Evolutionary conservation across 2,797 vertebrate species (phyloP).

Genomic region (Lutra lutra): DNA sequence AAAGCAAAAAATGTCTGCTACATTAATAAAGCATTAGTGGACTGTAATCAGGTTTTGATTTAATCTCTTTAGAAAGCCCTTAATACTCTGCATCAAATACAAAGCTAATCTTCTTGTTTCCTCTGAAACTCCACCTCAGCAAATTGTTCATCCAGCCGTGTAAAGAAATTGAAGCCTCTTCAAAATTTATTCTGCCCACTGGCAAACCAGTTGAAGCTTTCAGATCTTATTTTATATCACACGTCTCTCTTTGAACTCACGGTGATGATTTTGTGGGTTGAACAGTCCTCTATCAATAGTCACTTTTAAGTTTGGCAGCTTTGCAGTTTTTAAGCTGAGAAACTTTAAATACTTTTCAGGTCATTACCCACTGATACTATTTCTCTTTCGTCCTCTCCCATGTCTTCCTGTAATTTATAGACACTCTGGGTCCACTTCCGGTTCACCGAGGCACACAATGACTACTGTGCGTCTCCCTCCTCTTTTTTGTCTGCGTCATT

Average conservation of each 20-base stretch:
- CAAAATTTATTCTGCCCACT: slow-evolving; percentile 26
- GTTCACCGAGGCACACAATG: not conserved
- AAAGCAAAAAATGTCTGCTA: slow-evolving; percentile 58
- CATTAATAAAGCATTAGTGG: slow-evolving; percentile 74
- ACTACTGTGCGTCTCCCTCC: not conserved
- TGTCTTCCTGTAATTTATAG: not conserved
- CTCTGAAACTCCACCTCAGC: slow-evolving; percentile 31
- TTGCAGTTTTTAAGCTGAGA: not conserved
- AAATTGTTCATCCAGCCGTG: not conserved
- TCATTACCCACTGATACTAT: not conserved
- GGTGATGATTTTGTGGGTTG: not conserved
- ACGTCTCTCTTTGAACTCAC: not conserved
- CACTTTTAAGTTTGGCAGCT: not conserved
- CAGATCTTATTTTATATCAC: slow-evolving; percentile 29
- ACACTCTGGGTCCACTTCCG: not conserved
- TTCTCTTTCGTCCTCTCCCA: not conserved
- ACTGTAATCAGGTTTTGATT: slow-evolving; percentile 61
- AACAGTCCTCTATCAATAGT: not conserved
- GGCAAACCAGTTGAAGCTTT: not conserved
- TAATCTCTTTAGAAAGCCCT: slow-evolving; percentile 64
- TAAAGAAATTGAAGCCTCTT: slow-evolving; percentile 13
- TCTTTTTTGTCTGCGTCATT: not conserved
- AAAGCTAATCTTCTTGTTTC: slow-evolving; percentile 52
- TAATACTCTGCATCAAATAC: slow-evolving; percentile 30
- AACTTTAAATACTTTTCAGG: slow-evolving; percentile 20